Percentiles rank a stretch among this genome's conserved stretches.
These are phyloP conservation scores for Volucella inflata DNA, from an alignment of 2,888 invertebrate species.

Conservation along the genomic window DNA sequence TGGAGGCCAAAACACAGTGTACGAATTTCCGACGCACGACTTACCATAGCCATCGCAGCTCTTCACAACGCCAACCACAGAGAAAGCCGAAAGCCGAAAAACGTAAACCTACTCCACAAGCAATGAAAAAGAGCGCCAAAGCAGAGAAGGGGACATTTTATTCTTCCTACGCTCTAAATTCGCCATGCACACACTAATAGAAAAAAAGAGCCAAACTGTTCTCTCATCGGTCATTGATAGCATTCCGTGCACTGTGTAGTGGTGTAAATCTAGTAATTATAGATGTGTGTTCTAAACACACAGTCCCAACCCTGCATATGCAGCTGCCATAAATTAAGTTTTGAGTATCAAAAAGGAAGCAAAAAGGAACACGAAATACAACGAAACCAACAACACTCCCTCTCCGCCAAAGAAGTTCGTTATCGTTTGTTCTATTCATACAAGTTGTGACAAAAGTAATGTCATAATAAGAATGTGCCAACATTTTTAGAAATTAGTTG, in stretches of 20 bases:
- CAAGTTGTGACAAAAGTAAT: no score
- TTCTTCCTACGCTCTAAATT: no score
- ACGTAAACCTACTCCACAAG: not conserved
- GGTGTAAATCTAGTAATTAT: no score
- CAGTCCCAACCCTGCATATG: not conserved
- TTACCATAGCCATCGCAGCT: conserved; percentile 40
- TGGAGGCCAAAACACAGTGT: not conserved
- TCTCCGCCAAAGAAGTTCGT: conserved; percentile 11
- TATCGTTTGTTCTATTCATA: conserved; percentile 23
- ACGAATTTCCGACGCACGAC: conserved; percentile 61
- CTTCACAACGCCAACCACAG: conserved; percentile 15
- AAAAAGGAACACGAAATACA: conserved; percentile 27
- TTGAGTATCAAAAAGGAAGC: not conserved
- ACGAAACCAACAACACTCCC: conserved; percentile 10
- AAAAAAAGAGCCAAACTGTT: no score
- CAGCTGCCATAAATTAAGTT: conserved; percentile 45
- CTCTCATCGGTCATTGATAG: no score
- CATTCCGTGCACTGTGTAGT: conserved; percentile 7
- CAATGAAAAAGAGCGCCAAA: conserved; percentile 33
- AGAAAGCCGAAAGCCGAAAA: no score
- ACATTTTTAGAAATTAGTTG: no score
- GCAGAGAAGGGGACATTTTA: conserved; percentile 25
- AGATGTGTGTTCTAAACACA: not conserved
- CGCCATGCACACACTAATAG: no score
- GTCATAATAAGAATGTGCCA: no score